Percentiles rank a stretch among this genome's conserved stretches.
Conservation (phyloP, 2,888 invertebrate genomes). For the Lasioglossum villosulum region DNA sequence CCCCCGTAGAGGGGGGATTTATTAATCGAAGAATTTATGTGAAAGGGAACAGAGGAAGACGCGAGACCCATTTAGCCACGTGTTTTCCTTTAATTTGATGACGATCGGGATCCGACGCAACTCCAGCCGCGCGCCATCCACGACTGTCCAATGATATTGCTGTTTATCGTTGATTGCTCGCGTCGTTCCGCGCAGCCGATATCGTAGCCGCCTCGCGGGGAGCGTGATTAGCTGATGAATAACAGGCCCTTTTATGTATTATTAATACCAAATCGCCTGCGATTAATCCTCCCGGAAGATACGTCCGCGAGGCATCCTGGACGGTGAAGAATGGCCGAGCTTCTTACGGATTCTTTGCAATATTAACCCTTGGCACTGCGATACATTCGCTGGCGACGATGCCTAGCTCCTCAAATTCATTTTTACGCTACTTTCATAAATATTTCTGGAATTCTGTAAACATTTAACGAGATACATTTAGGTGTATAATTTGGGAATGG, state of each 20-base stretch:
- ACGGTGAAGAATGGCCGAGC: not conserved
- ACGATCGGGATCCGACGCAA: conserved; percentile 11
- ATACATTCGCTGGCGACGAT: not conserved
- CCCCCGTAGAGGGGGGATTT: conserved; percentile 20
- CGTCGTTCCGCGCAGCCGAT: conserved; percentile 13
- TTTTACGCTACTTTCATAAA: not conserved
- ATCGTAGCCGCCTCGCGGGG: conserved; percentile 9
- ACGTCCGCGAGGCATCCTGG: not conserved
- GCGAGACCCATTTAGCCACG: conserved; percentile 1
- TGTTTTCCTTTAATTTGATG: conserved; percentile 19
- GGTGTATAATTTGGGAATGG: not conserved
- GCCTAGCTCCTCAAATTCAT: not conserved
- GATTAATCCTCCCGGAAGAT: conserved; percentile 7
- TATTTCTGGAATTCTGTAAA: not conserved
- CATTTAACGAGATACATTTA: not conserved
- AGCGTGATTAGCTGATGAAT: conserved; percentile 10
- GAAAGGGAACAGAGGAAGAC: not conserved
- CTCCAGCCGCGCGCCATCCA: conserved; percentile 2
- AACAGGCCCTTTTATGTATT: conserved; percentile 14
- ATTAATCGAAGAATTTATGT: conserved; percentile 44
- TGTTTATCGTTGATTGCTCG: conserved; percentile 30
- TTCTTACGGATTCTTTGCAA: not conserved
- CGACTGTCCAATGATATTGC: conserved; percentile 20
- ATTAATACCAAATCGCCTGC: conserved; percentile 1
- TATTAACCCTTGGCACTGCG: not conserved